Evolutionary conservation across 2,888 invertebrate species (phyloP), one percentile per base, ranked within the genome.

Genomic region (Carterocephalus palaemon): DNA sequence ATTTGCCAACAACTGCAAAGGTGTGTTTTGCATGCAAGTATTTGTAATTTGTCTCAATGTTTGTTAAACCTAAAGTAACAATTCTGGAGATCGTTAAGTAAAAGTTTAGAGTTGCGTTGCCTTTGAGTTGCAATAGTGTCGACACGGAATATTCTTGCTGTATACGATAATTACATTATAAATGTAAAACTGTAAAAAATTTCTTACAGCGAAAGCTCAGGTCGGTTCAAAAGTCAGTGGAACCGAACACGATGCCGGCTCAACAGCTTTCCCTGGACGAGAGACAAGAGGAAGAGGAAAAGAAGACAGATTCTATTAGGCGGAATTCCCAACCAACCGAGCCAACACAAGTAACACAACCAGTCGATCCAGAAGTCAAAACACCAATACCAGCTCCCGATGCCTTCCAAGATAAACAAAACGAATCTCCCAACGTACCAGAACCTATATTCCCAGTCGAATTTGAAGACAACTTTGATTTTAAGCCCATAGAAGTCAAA

Each of bases 201-300:
- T 38, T 54, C 59, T 41, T 64, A 17, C 76, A 91, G 90, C 88
- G 93, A 56, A 93, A 92, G 70, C 85, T 92, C 32, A 89, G 93
- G 36, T 84, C 89, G 7, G 90, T 92, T 7, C 90, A 90, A 56
- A 81, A 87, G 49, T 89, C 89, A 1, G 76, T 75, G 1, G 87
- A 82, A 49, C 89, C 89, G 4, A 87, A 82, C 48, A 67, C 77
- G 19, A 60, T 68, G 29, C 49, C 65, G 2, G 60, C 69, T 16
- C 62, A 62, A 10, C 66, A 65, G 40, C 51, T 49, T 0, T 80
- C 83, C 0, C 49, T 79, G 7, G 87, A 87, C 32, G 86, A 87
- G 8, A 82, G 73, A 54, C 64, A 53, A 4, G 83, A 84, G 10
- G 83, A 53, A 56, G 49, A 46, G 20, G 47, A 51, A 36, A 46